phyloP scores from a whole-genome alignment of 2,888 invertebrate species.

The Carterocephalus palaemon region DNA sequence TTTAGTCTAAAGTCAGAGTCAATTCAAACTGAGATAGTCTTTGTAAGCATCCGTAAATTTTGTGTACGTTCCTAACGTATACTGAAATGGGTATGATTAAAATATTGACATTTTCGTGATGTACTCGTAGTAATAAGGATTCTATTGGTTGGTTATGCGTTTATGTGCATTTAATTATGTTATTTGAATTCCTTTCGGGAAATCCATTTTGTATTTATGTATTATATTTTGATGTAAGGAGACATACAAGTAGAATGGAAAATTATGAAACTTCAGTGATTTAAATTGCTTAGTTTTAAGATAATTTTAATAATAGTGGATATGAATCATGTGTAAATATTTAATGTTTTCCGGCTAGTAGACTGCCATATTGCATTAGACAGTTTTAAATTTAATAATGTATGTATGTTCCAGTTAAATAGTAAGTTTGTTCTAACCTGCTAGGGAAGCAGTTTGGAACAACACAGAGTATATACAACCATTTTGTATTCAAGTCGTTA shows the following conservation, averaged over 20 bases:
- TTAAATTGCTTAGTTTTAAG: not conserved
- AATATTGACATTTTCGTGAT: no score
- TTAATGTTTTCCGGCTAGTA: constrained; percentile 39
- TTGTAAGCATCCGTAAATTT: no score
- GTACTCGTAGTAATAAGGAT: not conserved
- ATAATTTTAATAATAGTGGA: not conserved
- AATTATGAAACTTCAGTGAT: no score
- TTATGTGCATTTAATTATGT: constrained; percentile 12
- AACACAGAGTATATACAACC: no score
- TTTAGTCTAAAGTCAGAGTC: no score
- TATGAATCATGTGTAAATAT: constrained; percentile 27
- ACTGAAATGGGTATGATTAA: no score
- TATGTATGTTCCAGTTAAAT: no score
- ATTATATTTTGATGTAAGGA: not conserved
- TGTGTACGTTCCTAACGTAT: no score
- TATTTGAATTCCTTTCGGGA: constrained; percentile 1
- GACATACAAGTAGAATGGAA: not conserved
- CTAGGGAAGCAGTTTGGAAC: no score
- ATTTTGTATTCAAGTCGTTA: no score
- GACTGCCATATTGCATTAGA: constrained; percentile 43
- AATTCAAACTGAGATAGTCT: no score
- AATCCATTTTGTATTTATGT: not conserved
- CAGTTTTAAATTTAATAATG: constrained; percentile 1
- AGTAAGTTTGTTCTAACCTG: no score
- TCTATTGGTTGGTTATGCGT: constrained; percentile 1